Evolutionary conservation across 2,888 invertebrate genomes (phyloP).

Genomic region (Cephus runcator): DNA sequence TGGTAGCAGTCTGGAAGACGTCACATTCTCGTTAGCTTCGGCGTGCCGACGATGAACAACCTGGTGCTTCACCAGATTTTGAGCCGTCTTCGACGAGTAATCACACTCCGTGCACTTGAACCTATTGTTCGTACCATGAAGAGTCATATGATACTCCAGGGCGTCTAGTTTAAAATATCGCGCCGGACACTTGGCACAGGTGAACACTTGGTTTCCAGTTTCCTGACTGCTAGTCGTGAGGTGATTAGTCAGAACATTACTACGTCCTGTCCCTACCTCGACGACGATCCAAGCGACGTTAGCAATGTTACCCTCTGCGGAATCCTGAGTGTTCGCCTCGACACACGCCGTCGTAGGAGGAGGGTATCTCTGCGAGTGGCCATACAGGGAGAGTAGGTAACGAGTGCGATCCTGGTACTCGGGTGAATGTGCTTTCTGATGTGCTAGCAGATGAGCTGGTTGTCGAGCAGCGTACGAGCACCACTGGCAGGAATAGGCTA

Average conservation of each 20-base stretch:
- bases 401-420: conserved; percentile 84
- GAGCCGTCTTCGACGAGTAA: conserved; percentile 76
- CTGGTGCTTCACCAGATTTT: conserved; percentile 76
- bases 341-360: conserved; percentile 70
- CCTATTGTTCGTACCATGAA: conserved; percentile 74
- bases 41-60: conserved; percentile 64
- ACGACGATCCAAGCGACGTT: conserved; percentile 58
- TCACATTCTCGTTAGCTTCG: conserved; percentile 22
- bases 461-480: conserved; percentile 83
- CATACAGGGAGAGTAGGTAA: conserved; percentile 74
- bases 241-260: conserved; percentile 7
- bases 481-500: conserved; percentile 77
- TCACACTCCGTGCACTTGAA: conserved; percentile 79
- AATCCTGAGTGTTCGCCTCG: conserved; percentile 40
- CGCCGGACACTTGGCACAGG: conserved; percentile 76
- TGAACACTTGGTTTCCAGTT: conserved; percentile 53
- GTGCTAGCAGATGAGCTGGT: conserved; percentile 75
- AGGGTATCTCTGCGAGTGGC: conserved; percentile 72
- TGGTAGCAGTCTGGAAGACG: conserved; percentile 45
- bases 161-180: conserved; percentile 79
- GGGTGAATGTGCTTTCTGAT: conserved; percentile 78
- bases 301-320: conserved; percentile 9
- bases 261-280: conserved; percentile 25
- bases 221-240: conserved; percentile 30
- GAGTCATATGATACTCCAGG: conserved; percentile 75